Percentiles rank a stretch among this genome's conserved stretches.
These are phyloP conservation scores for Nematolebias whitei DNA, from an alignment of 2,113 vertebrate genomes.

Conservation along the genomic window DNA sequence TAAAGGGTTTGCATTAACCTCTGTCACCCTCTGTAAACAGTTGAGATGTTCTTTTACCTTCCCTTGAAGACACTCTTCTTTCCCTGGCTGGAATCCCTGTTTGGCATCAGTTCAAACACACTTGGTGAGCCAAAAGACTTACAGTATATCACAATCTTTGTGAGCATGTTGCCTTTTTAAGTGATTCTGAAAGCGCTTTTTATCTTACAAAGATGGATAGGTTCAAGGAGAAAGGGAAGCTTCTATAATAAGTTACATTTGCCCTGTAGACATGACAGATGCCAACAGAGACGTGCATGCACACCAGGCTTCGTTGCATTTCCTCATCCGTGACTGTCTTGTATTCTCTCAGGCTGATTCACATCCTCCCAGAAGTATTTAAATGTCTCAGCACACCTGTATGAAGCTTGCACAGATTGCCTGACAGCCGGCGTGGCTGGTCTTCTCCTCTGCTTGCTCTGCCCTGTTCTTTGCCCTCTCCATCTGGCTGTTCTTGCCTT, in stretches of 20 bases:
- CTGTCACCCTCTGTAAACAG: constrained; percentile 58
- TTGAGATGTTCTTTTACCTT: constrained; percentile 44
- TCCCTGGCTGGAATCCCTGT: constrained; percentile 66
- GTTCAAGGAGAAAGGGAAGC: constrained; percentile 7
- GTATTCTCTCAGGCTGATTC: constrained; percentile 14
- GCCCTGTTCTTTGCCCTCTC: constrained; percentile 48
- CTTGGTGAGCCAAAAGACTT: constrained; percentile 36
- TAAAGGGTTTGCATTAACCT: constrained; percentile 73
- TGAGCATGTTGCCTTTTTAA: constrained; percentile 13
- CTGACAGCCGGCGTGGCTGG: constrained; percentile 38
- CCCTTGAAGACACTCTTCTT: constrained; percentile 62
- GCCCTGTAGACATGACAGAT: constrained; percentile 36
- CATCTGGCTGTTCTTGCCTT: constrained; percentile 58
- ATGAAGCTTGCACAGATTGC: constrained; percentile 40
- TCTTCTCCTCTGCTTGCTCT: constrained; percentile 21
- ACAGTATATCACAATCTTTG: constrained; percentile 25
- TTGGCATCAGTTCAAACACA: constrained; percentile 57
- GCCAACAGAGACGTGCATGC: constrained; percentile 27
- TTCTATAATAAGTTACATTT: background rate
- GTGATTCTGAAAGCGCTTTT: constrained; percentile 20
- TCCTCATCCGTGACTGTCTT: constrained; percentile 14
- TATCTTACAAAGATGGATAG: constrained; percentile 12
- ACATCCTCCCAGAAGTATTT: constrained; percentile 29
- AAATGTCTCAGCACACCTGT: constrained; percentile 48
- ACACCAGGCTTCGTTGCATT: constrained; percentile 21